Conservation (phyloP, 1,140 invertebrate species). For the Vollenhovia emeryi region DNA sequence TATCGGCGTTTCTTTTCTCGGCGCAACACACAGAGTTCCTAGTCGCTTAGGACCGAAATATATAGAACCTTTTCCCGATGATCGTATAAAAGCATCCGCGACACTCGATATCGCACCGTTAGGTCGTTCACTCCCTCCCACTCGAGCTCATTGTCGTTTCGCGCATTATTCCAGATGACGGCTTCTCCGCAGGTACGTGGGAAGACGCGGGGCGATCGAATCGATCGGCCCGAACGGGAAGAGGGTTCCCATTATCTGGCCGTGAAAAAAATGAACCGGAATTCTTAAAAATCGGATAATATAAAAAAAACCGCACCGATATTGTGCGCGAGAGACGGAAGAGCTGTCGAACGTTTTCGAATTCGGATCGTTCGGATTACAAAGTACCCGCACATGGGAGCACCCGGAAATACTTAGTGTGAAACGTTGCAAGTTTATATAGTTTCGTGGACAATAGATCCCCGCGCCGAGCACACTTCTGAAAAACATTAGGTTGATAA, state of each 20-base stretch:
- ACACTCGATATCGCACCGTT: constrained; percentile 74
- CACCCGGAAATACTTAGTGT: neutral
- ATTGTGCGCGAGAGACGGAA: neutral
- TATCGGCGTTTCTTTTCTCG: neutral
- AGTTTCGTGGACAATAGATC: neutral
- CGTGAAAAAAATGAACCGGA: constrained; percentile 37
- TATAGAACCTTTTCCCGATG: constrained; percentile 46
- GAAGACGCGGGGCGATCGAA: constrained; percentile 63
- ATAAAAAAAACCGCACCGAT: neutral
- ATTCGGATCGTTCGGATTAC: constrained; percentile 16
- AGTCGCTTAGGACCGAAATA: neutral
- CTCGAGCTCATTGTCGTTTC: constrained; percentile 66
- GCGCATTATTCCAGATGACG: constrained; percentile 61
- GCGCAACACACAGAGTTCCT: neutral
- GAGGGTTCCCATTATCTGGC: constrained; percentile 57
- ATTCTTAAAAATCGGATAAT: constrained; percentile 30
- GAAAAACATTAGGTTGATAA: neutral
- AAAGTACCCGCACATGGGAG: neutral
- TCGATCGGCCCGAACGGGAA: constrained; percentile 61
- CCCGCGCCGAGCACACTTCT: neutral
- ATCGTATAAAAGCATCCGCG: constrained; percentile 36
- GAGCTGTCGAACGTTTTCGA: neutral
- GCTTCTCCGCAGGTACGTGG: constrained; percentile 70
- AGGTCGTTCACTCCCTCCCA: constrained; percentile 67
- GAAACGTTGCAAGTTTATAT: neutral